Evolutionary conservation across 2,888 invertebrate species (phyloP).

Genomic region (Acleris cristana): DNA sequence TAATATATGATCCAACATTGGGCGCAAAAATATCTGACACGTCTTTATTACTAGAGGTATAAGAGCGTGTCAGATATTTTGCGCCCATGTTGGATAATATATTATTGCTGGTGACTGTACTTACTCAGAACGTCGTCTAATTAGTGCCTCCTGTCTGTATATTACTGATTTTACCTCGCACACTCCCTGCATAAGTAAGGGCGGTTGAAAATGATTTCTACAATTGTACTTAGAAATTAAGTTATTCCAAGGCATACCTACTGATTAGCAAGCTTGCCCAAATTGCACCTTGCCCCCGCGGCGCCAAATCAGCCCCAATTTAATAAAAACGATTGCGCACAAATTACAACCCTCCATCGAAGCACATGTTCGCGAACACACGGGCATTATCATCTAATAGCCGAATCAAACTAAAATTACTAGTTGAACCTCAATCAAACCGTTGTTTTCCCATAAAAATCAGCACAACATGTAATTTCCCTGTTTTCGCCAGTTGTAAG

Average conservation of each 20-base stretch:
- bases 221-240: neutral
- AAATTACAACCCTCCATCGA: constrained; percentile 8
- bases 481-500: constrained; percentile 2
- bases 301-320: constrained; percentile 3
- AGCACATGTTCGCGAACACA: constrained; percentile 5
- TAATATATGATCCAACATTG: too few species aligned
- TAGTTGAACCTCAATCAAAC: constrained; percentile 38
- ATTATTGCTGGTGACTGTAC: too few species aligned
- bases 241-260: neutral
- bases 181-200: too few species aligned
- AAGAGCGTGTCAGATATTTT: too few species aligned
- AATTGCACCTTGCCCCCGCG: constrained; percentile 1
- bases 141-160: too few species aligned
- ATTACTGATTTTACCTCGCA: too few species aligned
- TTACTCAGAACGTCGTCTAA: too few species aligned
- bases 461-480: constrained; percentile 11
- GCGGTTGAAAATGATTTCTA: too few species aligned
- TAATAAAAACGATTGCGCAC: neutral
- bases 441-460: constrained; percentile 43
- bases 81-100: too few species aligned
- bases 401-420: constrained; percentile 44
- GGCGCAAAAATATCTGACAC: too few species aligned
- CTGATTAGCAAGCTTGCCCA: neutral
- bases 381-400: constrained; percentile 32
- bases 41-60: too few species aligned